Evolutionary conservation across 2,888 invertebrate genomes (phyloP).

Genomic region (Troides helena): DNA sequence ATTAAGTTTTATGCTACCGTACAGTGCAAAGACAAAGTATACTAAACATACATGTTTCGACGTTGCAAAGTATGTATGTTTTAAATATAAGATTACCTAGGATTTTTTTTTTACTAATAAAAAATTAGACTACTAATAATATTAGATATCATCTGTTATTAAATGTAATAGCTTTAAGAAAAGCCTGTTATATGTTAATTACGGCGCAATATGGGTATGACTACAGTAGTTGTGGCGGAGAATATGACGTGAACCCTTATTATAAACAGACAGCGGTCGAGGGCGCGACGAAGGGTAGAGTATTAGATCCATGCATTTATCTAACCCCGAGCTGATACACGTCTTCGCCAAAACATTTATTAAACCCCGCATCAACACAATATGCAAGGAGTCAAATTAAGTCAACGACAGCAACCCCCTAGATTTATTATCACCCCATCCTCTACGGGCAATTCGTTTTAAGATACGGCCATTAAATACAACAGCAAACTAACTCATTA

Average conservation of each 20-base stretch:
- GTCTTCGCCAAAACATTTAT: conserved; percentile 57
- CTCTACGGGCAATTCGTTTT: conserved; percentile 16
- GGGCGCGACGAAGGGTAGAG: conserved; percentile 49
- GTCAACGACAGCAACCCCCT: conserved; percentile 52
- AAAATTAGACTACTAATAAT: too few relatives aligned
- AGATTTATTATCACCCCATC: conserved; percentile 12
- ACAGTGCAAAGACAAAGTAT: too few relatives aligned
- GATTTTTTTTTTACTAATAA: too few relatives aligned
- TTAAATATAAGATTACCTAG: too few relatives aligned
- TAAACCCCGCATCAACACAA: conserved; percentile 34
- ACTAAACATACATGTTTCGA: too few relatives aligned
- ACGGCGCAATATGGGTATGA: conserved; percentile 65
- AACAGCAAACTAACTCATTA: conserved; percentile 24
- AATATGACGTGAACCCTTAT: conserved; percentile 65
- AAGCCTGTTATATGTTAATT: conserved; percentile 66
- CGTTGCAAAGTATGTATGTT: too few relatives aligned
- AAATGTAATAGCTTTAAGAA: conserved; percentile 68
- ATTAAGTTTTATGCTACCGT: too few relatives aligned
- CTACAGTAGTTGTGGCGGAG: conserved; percentile 56
- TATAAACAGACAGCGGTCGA: conserved; percentile 66
- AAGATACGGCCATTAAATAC: conserved; percentile 22
- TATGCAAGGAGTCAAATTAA: conserved; percentile 55
- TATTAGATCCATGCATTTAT: conserved; percentile 66
- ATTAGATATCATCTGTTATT: conserved; percentile 43
- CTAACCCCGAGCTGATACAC: conserved; percentile 58